Conservation (phyloP, 1,140 invertebrate species). For the Drosophila neocordata region DNA sequence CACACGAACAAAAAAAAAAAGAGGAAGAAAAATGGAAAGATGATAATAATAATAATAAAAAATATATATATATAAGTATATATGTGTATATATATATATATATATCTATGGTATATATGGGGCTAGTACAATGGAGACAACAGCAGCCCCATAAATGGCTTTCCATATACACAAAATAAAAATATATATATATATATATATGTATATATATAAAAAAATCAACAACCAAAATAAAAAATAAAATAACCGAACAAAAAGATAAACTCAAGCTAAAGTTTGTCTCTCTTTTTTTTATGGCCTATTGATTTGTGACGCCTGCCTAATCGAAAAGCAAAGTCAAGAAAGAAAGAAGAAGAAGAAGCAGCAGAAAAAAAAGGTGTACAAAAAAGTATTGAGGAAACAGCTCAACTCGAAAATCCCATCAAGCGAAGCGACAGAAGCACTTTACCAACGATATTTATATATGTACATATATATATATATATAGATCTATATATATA, state of each 20-base stretch:
- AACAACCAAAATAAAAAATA: neutral
- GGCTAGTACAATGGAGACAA: constrained; percentile 66
- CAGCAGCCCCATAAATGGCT: constrained; percentile 62
- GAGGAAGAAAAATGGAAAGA: constrained; percentile 21
- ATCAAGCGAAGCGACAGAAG: constrained; percentile 34
- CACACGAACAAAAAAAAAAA: constrained; percentile 38
- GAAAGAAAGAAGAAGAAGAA: constrained; percentile 18
- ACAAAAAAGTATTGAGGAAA: constrained; percentile 44
- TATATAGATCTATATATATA: constrained; percentile 22
- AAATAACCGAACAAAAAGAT: constrained; percentile 8
- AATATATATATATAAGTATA: constrained; percentile 37
- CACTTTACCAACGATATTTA: constrained; percentile 10
- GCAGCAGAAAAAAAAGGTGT: constrained; percentile 45
- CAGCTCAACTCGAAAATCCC: constrained; percentile 25
- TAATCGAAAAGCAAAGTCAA: constrained; percentile 30
- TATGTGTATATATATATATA: constrained; percentile 39
- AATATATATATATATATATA: too few species aligned
- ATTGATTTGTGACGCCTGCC: constrained; percentile 70
- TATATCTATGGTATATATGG: constrained; percentile 20
- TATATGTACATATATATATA: constrained; percentile 29
- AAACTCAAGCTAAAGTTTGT: constrained; percentile 14
- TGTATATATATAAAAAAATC: neutral
- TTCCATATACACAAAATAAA: constrained; percentile 21
- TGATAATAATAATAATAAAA: constrained; percentile 26
- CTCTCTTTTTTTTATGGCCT: constrained; percentile 46